A percentile compares a stretch with the other conserved stretches of the same genome.
These are phyloP conservation scores for Hipposideros larvatus DNA, from an alignment of 2,797 vertebrate genomes.

Conservation along the genomic window DNA sequence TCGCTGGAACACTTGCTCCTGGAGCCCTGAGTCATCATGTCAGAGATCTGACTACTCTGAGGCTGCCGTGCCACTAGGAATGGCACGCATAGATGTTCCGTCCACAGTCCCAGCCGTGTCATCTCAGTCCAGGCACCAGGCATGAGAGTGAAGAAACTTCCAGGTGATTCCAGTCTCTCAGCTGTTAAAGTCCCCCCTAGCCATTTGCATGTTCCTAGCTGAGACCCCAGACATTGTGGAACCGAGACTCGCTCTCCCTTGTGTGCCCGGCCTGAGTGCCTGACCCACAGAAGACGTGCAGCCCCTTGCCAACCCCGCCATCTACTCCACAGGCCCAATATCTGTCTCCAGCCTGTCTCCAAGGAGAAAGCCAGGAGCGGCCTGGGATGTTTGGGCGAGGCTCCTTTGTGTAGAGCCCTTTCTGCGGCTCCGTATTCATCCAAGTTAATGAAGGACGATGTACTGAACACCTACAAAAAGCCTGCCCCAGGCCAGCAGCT, in stretches of 20 bases:
- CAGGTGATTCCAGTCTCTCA: neutral
- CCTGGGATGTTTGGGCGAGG: neutral
- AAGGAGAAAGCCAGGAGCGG: neutral
- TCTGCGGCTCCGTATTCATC: fast-evolving
- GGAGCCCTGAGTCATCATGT: neutral
- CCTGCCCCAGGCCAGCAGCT: neutral
- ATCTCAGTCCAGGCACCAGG: neutral
- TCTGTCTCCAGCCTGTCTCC: neutral
- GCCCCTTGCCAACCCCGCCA: neutral
- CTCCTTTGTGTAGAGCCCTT: neutral
- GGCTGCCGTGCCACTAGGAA: neutral
- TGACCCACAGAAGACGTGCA: neutral
- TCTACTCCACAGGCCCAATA: neutral
- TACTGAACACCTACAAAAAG: neutral
- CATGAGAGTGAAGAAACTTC: neutral
- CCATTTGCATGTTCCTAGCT: neutral
- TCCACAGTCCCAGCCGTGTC: neutral
- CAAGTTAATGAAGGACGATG: neutral
- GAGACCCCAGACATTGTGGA: neutral
- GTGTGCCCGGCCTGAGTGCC: neutral
- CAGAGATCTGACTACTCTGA: neutral
- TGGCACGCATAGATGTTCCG: fast-evolving
- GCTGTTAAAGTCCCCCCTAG: neutral
- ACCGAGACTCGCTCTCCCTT: neutral
- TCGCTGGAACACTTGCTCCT: neutral